These are phyloP conservation scores for Phocoena phocoena DNA, from an alignment of 2,113 vertebrate genomes.

Conservation along the genomic window DNA sequence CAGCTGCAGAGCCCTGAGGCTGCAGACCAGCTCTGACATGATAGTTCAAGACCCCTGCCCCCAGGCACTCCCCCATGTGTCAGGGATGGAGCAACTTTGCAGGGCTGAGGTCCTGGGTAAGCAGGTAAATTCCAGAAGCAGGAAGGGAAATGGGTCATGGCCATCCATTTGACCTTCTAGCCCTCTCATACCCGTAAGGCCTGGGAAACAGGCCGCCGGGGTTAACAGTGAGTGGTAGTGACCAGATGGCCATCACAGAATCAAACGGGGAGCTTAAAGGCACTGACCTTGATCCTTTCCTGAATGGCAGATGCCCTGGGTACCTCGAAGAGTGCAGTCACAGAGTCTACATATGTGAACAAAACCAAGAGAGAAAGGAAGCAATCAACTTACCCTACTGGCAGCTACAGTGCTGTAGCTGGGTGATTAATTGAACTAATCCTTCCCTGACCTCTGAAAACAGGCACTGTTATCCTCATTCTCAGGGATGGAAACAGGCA, in stretches of 20 bases:
- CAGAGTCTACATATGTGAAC: not conserved
- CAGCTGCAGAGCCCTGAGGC: not conserved
- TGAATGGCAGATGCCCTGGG: not conserved
- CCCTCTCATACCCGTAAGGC: not conserved
- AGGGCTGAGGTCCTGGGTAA: not conserved
- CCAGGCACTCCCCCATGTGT: not conserved
- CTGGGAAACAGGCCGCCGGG: not conserved
- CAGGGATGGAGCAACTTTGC: too few relatives aligned
- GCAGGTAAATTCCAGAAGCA: not conserved
- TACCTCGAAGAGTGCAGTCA: not conserved
- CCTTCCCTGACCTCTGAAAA: not conserved
- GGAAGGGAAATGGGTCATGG: not conserved
- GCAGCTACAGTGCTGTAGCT: not conserved
- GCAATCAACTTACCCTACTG: not conserved
- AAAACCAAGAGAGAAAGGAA: not conserved
- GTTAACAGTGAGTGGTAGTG: not conserved
- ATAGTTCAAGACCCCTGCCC: not conserved
- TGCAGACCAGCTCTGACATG: not conserved
- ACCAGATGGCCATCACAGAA: conserved; percentile 19
- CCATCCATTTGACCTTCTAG: not conserved
- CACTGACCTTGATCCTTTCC: not conserved
- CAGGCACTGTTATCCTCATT: not conserved
- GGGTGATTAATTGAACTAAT: not conserved
- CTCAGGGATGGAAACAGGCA: not conserved
- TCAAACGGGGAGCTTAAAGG: conserved; percentile 14